These are phyloP conservation scores for Rhodophaea formosa DNA, from an alignment of 2,888 invertebrate species.

Conservation along the genomic window DNA sequence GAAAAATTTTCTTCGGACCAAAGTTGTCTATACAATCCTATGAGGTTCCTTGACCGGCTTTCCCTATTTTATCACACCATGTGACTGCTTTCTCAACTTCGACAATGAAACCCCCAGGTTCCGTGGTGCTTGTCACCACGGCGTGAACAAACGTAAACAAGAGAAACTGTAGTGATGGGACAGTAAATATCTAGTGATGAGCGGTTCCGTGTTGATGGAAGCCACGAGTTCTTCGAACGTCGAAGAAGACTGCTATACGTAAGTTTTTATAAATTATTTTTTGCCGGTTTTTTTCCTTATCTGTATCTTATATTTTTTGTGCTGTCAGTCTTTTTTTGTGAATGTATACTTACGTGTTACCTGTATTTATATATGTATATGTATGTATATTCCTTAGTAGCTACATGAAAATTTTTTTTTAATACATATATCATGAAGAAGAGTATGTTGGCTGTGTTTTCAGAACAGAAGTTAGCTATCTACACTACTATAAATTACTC, in stretches of 20 bases:
- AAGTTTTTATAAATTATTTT: slow-evolving; percentile 37
- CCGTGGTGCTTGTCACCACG: background rate
- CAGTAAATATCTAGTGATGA: slow-evolving; percentile 45
- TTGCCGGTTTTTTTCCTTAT: background rate
- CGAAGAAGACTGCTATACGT: slow-evolving; percentile 67
- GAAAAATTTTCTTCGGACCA: too few species aligned
- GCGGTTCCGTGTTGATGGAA: slow-evolving; percentile 54
- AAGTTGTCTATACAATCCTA: too few species aligned
- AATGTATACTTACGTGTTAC: too few species aligned
- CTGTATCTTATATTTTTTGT: too few species aligned
- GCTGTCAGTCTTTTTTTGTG: background rate
- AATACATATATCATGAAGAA: too few species aligned
- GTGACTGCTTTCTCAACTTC: background rate
- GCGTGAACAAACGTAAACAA: slow-evolving; percentile 8
- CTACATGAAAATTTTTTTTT: too few species aligned
- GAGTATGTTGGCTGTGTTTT: too few species aligned
- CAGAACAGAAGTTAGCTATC: too few species aligned
- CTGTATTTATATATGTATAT: too few species aligned
- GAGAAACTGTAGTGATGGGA: slow-evolving; percentile 21
- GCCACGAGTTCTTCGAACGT: slow-evolving; percentile 56
- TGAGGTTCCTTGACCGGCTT: background rate
- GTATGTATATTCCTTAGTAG: too few species aligned
- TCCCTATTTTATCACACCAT: background rate
- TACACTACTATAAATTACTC: too few species aligned
- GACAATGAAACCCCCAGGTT: background rate